Evolutionary conservation across 2,797 vertebrate species (phyloP).

Genomic region (Luscinia megarhynchos): DNA sequence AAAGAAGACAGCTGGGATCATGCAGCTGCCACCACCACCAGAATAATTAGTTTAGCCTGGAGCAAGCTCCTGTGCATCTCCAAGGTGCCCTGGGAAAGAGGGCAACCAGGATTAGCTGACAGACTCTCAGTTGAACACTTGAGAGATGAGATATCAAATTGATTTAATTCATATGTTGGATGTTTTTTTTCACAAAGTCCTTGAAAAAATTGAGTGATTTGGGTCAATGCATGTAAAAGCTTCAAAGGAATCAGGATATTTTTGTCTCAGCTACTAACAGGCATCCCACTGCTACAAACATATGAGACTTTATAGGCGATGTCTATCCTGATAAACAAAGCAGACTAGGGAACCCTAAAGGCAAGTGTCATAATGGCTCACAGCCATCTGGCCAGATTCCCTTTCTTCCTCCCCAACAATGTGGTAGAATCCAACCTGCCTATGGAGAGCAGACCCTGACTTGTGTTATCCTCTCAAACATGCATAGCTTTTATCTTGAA

Average conservation of each 20-base stretch:
- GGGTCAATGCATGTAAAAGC: slow-evolving; percentile 35
- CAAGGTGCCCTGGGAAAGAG: slow-evolving; percentile 63
- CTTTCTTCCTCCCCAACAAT: not conserved
- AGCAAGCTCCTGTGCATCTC: slow-evolving; percentile 46
- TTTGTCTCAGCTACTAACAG: slow-evolving; percentile 40
- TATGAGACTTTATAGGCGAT: slow-evolving; percentile 49
- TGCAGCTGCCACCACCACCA: slow-evolving; percentile 37
- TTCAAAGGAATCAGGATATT: slow-evolving; percentile 46
- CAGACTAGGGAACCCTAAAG: slow-evolving; percentile 26
- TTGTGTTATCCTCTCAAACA: not conserved
- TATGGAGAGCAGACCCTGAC: not conserved
- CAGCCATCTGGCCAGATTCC: slow-evolving; percentile 25
- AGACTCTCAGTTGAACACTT: slow-evolving; percentile 57
- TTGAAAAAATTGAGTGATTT: slow-evolving; percentile 44
- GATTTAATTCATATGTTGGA: slow-evolving; percentile 60
- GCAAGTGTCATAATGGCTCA: slow-evolving; percentile 14
- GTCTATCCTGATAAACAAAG: slow-evolving; percentile 49
- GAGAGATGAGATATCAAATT: slow-evolving; percentile 62
- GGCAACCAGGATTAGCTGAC: slow-evolving; percentile 29
- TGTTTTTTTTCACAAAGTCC: not conserved
- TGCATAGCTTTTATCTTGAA: not conserved
- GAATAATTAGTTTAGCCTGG: slow-evolving; percentile 65
- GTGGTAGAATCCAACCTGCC: not conserved
- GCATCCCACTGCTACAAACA: slow-evolving; percentile 41
- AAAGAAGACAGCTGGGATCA: slow-evolving; percentile 58